These are phyloP conservation scores for Phaonia tiefii DNA, from an alignment of 2,888 invertebrate genomes.

Conservation along the genomic window DNA sequence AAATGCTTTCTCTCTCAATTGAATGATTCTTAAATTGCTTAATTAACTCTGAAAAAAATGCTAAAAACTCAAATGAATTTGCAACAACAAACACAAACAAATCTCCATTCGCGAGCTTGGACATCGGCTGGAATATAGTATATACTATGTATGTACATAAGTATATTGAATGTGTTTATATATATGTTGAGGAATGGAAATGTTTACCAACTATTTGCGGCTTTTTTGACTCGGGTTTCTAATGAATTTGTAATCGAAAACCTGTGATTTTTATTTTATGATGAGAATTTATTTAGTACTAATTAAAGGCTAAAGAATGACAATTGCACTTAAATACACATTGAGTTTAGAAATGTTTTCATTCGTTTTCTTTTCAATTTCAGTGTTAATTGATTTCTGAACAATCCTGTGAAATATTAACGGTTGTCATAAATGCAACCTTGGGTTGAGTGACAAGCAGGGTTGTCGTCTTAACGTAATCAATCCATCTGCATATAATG, in stretches of 20 bases:
- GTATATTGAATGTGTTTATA: background rate
- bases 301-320: slow-evolving; percentile 7
- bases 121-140: background rate
- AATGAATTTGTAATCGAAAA: slow-evolving; percentile 47
- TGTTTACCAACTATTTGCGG: slow-evolving; percentile 10
- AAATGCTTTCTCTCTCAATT: slow-evolving; percentile 64
- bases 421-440: slow-evolving; percentile 11
- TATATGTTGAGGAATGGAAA: slow-evolving; percentile 22
- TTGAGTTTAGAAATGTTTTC: slow-evolving; percentile 1
- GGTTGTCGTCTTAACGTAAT: too few species aligned
- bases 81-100: slow-evolving; percentile 27
- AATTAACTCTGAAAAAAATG: slow-evolving; percentile 56
- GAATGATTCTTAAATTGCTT: slow-evolving; percentile 62
- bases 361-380: background rate
- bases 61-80: slow-evolving; percentile 35
- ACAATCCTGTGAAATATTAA: background rate
- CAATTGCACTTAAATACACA: slow-evolving; percentile 6
- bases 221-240: background rate
- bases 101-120: slow-evolving; percentile 5
- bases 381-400: background rate
- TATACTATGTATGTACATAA: background rate
- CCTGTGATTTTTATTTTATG: slow-evolving; percentile 49
- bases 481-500: too few species aligned
- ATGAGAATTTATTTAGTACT: slow-evolving; percentile 17
- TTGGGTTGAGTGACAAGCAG: slow-evolving; percentile 1